phyloP scores from a whole-genome alignment of 2,113 vertebrate species.

The Antechinus flavipes region DNA sequence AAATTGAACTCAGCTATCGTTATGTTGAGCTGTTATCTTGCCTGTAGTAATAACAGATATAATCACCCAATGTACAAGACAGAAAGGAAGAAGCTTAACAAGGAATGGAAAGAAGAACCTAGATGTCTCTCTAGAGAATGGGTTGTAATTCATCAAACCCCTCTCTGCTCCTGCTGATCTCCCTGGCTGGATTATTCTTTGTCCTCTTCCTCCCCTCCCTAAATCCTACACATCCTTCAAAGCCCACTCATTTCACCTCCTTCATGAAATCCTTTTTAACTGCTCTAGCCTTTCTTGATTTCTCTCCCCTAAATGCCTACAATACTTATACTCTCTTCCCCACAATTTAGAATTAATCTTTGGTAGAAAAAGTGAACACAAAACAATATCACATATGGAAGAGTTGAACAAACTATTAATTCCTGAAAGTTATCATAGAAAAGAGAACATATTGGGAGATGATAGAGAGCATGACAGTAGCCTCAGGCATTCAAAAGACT shows the following conservation, averaged over 20 bases:
- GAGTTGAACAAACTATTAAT: background rate
- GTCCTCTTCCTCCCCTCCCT: background rate
- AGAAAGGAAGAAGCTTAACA: conserved; percentile 12
- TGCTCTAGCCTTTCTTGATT: background rate
- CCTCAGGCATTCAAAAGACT: background rate
- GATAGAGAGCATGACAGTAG: background rate
- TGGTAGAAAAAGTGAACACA: background rate
- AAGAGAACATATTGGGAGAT: background rate
- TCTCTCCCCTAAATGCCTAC: background rate
- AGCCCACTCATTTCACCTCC: background rate
- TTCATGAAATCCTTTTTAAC: background rate
- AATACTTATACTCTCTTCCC: background rate
- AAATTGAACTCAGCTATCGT: conserved; percentile 6
- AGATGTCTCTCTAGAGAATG: background rate
- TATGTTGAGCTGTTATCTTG: conserved; percentile 52
- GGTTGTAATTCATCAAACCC: background rate
- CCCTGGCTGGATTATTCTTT: background rate
- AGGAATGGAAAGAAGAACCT: background rate
- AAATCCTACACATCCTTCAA: background rate
- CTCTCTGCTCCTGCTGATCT: background rate
- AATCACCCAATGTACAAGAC: conserved; percentile 24
- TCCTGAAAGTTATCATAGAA: background rate
- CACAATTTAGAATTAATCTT: background rate
- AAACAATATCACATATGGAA: background rate
- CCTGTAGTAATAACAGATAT: conserved; percentile 46